Evolutionary conservation across 2,888 invertebrate species (phyloP).

Genomic region (Parnassius orleans): DNA sequence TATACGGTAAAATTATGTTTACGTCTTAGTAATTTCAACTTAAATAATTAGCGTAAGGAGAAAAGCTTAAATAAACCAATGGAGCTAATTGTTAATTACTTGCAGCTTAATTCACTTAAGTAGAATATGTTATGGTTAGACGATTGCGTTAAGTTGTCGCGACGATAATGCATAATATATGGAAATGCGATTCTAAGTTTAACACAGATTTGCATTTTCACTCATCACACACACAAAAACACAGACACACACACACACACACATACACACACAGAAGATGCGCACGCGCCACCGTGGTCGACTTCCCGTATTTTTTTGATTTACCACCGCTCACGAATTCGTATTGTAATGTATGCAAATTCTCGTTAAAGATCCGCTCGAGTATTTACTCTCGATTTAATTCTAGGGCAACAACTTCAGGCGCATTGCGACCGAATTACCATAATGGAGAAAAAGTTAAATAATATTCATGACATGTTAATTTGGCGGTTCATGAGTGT

Average conservation of each 20-base stretch:
- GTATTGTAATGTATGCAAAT: constrained; percentile 39
- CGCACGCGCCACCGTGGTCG: constrained; percentile 20
- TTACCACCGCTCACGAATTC: constrained; percentile 14
- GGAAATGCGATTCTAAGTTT: constrained; percentile 10
- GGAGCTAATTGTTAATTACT: constrained; percentile 13
- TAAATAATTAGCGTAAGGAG: constrained; percentile 1
- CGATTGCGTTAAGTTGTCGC: constrained; percentile 4
- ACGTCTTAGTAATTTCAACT: too few relatives aligned
- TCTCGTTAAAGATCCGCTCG: constrained; percentile 29
- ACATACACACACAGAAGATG: constrained; percentile 5
- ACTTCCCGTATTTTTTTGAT: constrained; percentile 20
- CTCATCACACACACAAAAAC: constrained; percentile 8
- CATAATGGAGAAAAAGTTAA: constrained; percentile 71
- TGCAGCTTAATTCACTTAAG: constrained; percentile 21
- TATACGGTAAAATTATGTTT: too few relatives aligned
- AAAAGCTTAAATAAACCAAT: constrained; percentile 14
- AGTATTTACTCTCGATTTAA: constrained; percentile 61
- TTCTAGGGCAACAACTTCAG: constrained; percentile 61
- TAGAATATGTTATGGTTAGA: constrained; percentile 17
- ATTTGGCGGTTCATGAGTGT: constrained; percentile 64
- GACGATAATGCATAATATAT: constrained; percentile 13
- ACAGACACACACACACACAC: background rate
- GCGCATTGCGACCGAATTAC: constrained; percentile 63
- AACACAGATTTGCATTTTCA: constrained; percentile 16
- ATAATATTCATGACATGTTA: constrained; percentile 73